Base-by-base conservation (phyloP, 2,888 invertebrate species). In the Philaethria dido region DNA sequence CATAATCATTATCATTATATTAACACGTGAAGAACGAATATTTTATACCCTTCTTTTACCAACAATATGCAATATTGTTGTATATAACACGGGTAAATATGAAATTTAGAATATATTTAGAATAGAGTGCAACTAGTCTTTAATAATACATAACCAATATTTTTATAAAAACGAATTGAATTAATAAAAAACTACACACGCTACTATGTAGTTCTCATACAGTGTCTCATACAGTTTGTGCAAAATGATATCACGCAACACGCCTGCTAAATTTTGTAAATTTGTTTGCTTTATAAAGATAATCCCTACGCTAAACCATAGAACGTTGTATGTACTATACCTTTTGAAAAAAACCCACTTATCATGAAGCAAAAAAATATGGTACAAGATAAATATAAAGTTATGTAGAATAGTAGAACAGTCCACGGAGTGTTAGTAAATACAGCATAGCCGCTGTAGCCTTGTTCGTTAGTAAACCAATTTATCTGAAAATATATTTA, bases 291-390 rank as follows among this genome's bases (percentile, higher is more conserved):
- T 39, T 39, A 13, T 11, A 8, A 39, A 13, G 13, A 39, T 39
- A 39, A 39, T 39, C 39, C 39, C 13, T 39, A 50, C 0, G 25
- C 25, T 14, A n/a, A 52, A 16, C 29, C 9, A 52, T 3, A 16
- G 9, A 6, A 5, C 14, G 18, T 47, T 47, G 45, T 47, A 45
- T 45, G 47, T 55, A 64, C 55, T 42, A 39, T 91, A 96, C 96
- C 96, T 94, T 94, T 96, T 0, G 95, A 95, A 84, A 97, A 98
- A 75, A 97, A 94, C 0, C 95, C 95, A 74, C 97, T 96, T 68
- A 97, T 85, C 89, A 96, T 94, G 81, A 97, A 98, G 79, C 95
- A 95, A 82, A 97, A 96, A 57, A 94, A 95, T 73, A 97, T 96
- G 52, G 94, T 94, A 55, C 95, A 93, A 62, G 95, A 91, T 60